These are phyloP conservation scores for Panulirus ornatus DNA, from an alignment of 1,140 invertebrate species.

Conservation along the genomic window DNA sequence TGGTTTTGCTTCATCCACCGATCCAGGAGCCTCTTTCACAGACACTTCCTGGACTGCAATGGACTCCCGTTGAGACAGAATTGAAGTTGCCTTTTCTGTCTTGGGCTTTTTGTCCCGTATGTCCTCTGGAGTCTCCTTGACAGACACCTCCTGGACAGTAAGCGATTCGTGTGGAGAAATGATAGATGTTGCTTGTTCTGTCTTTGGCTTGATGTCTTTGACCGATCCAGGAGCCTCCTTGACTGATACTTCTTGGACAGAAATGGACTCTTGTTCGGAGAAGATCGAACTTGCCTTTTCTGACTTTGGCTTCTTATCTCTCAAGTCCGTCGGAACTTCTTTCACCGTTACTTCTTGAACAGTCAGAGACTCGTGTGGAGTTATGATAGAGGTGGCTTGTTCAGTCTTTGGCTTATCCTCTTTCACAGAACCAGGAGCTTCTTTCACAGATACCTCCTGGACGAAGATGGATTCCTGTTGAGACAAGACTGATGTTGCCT, in stretches of 20 bases:
- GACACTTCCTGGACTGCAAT: conserved; percentile 56
- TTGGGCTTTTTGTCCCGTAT: conserved; percentile 46
- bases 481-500: conserved; percentile 57
- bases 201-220: conserved; percentile 12
- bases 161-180: conserved; percentile 54
- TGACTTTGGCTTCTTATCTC: conserved; percentile 33
- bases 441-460: conserved; percentile 80
- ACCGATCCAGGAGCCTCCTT: conserved; percentile 28
- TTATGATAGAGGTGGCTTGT: conserved; percentile 47
- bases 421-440: conserved; percentile 75
- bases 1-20: conserved; percentile 78
- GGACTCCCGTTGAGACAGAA: conserved; percentile 44
- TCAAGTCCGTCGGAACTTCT: conserved; percentile 23
- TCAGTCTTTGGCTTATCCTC: conserved; percentile 44
- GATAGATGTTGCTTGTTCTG: conserved; percentile 52
- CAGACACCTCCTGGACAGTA: conserved; percentile 47
- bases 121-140: conserved; percentile 35
- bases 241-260: conserved; percentile 44
- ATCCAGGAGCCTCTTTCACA: conserved; percentile 80
- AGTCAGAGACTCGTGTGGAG: conserved; percentile 50
- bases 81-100: conserved; percentile 34
- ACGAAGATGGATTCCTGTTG: conserved; percentile 48
- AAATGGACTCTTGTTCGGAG: conserved; percentile 35
- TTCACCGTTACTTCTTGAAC: conserved; percentile 51
- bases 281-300: conserved; percentile 50